These are phyloP conservation scores for Pardalotus punctatus DNA, from an alignment of 2,113 vertebrate genomes.

Conservation along the genomic window DNA sequence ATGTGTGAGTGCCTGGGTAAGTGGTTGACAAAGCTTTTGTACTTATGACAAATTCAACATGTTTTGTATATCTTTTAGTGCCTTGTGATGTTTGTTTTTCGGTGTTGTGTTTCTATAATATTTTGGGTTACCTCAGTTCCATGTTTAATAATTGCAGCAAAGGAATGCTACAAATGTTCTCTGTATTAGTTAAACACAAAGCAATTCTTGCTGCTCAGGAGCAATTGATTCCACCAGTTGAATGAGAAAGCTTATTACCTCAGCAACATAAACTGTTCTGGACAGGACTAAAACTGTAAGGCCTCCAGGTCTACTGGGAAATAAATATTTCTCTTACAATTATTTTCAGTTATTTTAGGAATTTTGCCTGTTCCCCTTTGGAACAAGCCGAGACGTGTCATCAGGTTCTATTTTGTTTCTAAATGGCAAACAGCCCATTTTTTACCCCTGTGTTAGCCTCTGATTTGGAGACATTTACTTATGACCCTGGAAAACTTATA, in stretches of 20 bases:
- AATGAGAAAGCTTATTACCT: neutral
- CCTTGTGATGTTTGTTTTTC: neutral
- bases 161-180: neutral
- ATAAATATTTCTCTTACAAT: neutral
- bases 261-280: neutral
- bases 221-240: neutral
- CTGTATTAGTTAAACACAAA: neutral
- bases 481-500: neutral
- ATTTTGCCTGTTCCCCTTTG: neutral
- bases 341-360: neutral
- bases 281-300: neutral
- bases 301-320: neutral
- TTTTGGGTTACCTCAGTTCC: neutral
- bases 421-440: neutral
- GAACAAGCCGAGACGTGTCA: neutral
- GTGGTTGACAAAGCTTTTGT: constrained; percentile 38
- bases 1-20: constrained; percentile 98
- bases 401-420: neutral
- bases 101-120: neutral
- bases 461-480: neutral
- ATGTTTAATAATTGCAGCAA: neutral
- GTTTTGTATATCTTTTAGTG: neutral
- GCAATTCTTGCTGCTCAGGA: neutral
- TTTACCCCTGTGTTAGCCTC: neutral
- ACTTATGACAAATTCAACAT: neutral